phyloP scores from a whole-genome alignment of 2,113 vertebrate species.

The Xenopus borealis region DNA sequence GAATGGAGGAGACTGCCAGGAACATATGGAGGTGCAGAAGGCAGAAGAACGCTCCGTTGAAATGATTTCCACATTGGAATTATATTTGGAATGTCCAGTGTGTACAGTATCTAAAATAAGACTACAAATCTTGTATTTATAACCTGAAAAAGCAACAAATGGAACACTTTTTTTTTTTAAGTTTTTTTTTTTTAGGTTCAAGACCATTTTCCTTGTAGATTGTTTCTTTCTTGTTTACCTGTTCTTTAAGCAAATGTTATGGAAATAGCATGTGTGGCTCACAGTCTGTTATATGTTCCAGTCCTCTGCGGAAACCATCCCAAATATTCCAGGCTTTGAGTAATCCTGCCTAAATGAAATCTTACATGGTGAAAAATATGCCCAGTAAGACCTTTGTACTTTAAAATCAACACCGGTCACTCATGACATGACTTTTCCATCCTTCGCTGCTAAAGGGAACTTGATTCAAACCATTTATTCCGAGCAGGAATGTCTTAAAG shows the following conservation, averaged over 20 bases:
- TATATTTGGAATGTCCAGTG: too few relatives aligned
- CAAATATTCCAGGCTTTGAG: conserved; percentile 22
- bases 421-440: neutral
- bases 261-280: conserved; percentile 50
- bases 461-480: neutral
- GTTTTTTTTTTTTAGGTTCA: conserved; percentile 4
- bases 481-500: too few relatives aligned
- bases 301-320: conserved; percentile 48
- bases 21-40: too few relatives aligned
- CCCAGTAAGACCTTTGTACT: neutral
- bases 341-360: conserved; percentile 15
- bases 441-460: neutral
- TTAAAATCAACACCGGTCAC: conserved; percentile 14
- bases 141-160: too few relatives aligned
- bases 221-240: conserved; percentile 44
- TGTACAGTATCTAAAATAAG: too few relatives aligned
- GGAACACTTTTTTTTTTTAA: too few relatives aligned
- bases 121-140: too few relatives aligned
- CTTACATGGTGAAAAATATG: neutral
- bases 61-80: too few relatives aligned
- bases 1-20: too few relatives aligned
- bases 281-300: conserved; percentile 48
- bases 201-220: conserved; percentile 18
- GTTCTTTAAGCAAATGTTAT: conserved; percentile 27
- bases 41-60: too few relatives aligned